phyloP scores from a whole-genome alignment of 2,113 vertebrate species.

The Nothoprocta pentlandii region DNA sequence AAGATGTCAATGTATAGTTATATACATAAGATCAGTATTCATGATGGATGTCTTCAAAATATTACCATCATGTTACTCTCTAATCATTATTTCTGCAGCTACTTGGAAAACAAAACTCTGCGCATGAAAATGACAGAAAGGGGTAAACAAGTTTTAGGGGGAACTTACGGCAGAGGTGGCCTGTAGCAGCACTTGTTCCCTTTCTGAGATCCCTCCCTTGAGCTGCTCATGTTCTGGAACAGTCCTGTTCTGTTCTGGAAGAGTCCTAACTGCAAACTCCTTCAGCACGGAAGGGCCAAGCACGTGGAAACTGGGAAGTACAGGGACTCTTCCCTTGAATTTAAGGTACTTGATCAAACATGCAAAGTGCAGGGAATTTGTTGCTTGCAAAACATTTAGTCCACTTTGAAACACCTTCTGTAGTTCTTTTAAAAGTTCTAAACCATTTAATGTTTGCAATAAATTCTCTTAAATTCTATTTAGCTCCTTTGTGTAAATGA shows the following conservation, averaged over 20 bases:
- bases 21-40: slow-evolving; percentile 13
- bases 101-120: not conserved
- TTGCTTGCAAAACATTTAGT: not conserved
- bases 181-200: not conserved
- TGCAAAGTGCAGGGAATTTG: not conserved
- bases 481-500: slow-evolving; percentile 10
- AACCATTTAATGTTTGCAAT: not conserved
- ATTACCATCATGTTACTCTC: slow-evolving; percentile 36
- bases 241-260: not conserved
- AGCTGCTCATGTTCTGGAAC: not conserved
- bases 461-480: not conserved
- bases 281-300: not conserved
- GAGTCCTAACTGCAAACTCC: rapidly evolving
- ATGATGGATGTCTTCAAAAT: slow-evolving; percentile 12
- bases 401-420: not conserved
- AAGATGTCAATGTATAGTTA: not conserved
- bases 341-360: rapidly evolving
- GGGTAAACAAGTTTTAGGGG: not conserved
- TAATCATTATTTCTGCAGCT: not conserved
- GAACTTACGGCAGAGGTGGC: not conserved
- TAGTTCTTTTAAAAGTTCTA: not conserved
- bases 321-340: rapidly evolving
- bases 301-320: rapidly evolving
- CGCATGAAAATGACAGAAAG: not conserved
- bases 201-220: not conserved